Base-by-base conservation (phyloP, 1,140 invertebrate species). In the Scaptomyza graminum region DNA sequence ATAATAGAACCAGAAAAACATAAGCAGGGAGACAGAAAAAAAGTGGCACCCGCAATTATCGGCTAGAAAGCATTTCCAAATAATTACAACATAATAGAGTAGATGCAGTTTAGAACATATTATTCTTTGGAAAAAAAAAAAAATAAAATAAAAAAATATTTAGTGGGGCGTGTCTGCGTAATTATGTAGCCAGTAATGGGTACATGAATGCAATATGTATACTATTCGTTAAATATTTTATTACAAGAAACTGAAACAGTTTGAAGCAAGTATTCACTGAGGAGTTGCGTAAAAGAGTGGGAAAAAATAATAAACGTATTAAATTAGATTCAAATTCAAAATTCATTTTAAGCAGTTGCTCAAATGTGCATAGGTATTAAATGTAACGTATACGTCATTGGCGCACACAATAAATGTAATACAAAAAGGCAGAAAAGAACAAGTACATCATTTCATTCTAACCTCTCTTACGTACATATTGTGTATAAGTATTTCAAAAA, bases 21-120 rank as follows among this genome's bases (percentile, higher is more conserved):
- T 22, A 34, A 54, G 25, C 28, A 34, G 34, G 12, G n/a, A 11
- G 15, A 12, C 31, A 7, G 31, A 31, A 34, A 54, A 64, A 51
- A 55, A 31, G 70, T 82, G 70, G 82, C 82, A 87, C 78, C 82
- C 64, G 83, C 82, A 87, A 87, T 87, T 87, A 87, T 87, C 83
- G 82, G 82, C 85, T 85, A 87, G 85, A 87, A 87, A 87, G 83
- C 82, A 85, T 85, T 85, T 85, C 78, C 71, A 82, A 84, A 84
- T 84, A 85, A 84, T 84, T 84, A 84, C 81, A 70, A 63, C 76
- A 74, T 67, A 67, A 70, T 78, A 71, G 60, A 60, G 34, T 15
- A 62, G 65, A 65, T 72, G 59, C 79, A 82, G 62, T 79, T 83
- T 74, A 70, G 62, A 66, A 59, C 49, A 82, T 74, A 71, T 75